phyloP scores from a whole-genome alignment of 2,797 vertebrate genomes.

The Acanthiza pusilla region DNA sequence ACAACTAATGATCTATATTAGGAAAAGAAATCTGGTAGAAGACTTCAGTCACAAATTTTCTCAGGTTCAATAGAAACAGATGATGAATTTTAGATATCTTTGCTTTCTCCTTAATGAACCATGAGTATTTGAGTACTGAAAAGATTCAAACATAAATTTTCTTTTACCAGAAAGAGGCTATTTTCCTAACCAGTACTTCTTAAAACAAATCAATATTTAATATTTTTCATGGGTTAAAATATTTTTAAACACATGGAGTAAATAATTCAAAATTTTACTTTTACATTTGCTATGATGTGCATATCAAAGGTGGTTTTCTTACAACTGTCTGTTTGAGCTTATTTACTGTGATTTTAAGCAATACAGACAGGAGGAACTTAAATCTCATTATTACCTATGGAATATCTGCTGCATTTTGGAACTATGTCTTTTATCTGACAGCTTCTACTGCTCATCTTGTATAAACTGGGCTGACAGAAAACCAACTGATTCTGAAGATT shows the following conservation, averaged over 20 bases:
- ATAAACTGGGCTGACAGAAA: not conserved
- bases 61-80: not conserved
- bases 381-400: conserved; percentile 1
- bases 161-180: not conserved
- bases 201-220: not conserved
- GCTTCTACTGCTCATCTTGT: not conserved
- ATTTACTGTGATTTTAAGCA: conserved; percentile 43
- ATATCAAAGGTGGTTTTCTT: not conserved
- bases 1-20: not conserved
- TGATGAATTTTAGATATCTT: not conserved
- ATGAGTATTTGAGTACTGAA: not conserved
- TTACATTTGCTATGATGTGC: not conserved
- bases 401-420: conserved; percentile 5
- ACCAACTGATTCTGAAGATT: not conserved
- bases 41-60: not conserved
- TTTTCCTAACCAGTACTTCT: not conserved
- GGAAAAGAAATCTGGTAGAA: not conserved
- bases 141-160: not conserved
- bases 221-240: not conserved
- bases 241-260: not conserved
- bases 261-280: not conserved
- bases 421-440: not conserved
- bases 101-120: not conserved
- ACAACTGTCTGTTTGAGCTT: not conserved
- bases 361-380: not conserved